Base-by-base conservation (phyloP, 2,888 invertebrate species). In the Meganola albula region DNA sequence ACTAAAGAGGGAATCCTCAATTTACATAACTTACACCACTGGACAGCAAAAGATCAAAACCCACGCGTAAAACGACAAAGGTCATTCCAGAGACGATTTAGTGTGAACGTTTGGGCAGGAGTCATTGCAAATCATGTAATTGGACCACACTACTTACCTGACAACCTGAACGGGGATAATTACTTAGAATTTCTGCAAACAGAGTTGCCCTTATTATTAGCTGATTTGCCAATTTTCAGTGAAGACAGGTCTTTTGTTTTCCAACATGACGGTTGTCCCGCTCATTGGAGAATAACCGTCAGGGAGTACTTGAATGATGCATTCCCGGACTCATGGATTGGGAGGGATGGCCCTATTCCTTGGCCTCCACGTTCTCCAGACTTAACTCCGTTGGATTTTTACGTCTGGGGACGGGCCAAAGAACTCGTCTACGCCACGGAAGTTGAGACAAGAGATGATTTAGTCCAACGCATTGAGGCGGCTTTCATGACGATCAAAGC, bases 181-280 rank as follows among this genome's bases (percentile, higher is more conserved):
- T 34, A 34, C 16, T 18, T 33, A 12, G 10, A 34, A 22, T 41
- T 41, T 34, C 22, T 44, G 25, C 34, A 24, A 37, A 37, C 42
- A 12, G 20, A 44, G 27, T 30, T 44, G 7, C 7, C 7, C 20
- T 13, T 14, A 26, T 13, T 14, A 26, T 16, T 26, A 13, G 10
- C 16, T 13, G 16, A 16, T 26, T 26, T 26, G 26, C 26, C 26
- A 26, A n/a, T n/a, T n/a, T 16, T 26, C 13, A 26, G 26, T 16
- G 13, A 26, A 14, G 14, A 16, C 10, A 13, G 26, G 14, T 16
- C 13, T n/a, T n/a, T 20, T 7, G 7, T 7, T 7, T n/a, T 20
- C 7, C 20, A 20, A 20, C n/a, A n/a, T n/a, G 20, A 20, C 20
- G 20, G 20, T 20, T 7, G 8, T 20, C 20, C 20, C n/a, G 20